phyloP scores from a whole-genome alignment of 2,888 invertebrate genomes.

The Xestia c-nigrum region DNA sequence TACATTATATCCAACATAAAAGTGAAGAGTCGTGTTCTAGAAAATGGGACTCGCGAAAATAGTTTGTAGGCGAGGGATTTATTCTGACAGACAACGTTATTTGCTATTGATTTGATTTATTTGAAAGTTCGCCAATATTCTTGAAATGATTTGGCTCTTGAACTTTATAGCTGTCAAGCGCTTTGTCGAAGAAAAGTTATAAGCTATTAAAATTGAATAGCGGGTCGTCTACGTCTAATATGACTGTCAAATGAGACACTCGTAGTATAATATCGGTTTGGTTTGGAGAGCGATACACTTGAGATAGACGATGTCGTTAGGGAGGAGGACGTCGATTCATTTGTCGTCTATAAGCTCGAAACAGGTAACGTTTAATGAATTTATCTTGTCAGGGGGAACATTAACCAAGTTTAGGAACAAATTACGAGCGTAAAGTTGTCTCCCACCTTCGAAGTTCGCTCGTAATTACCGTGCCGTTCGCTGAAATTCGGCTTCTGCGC shows the following conservation, averaged over 20 bases:
- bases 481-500: conserved; percentile 75
- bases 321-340: conserved; percentile 71
- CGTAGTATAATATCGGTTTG: conserved; percentile 58
- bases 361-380: conserved; percentile 86
- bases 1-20: conserved; percentile 49
- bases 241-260: conserved; percentile 42
- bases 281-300: conserved; percentile 68
- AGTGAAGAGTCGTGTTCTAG: conserved; percentile 33
- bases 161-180: conserved; percentile 29
- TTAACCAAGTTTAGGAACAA: conserved; percentile 88
- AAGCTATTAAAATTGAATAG: conserved; percentile 39
- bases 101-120: conserved; percentile 38
- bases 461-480: conserved; percentile 83
- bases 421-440: conserved; percentile 87
- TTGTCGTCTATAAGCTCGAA: conserved; percentile 75
- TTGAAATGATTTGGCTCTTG: conserved; percentile 31
- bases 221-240: conserved; percentile 33
- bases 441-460: conserved; percentile 82
- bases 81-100: conserved; percentile 22
- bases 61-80: conserved; percentile 17
- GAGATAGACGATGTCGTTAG: conserved; percentile 76
- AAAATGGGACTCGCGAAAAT: conserved; percentile 33
- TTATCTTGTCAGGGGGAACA: conserved; percentile 88
- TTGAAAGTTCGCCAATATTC: conserved; percentile 48
- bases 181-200: conserved; percentile 29